Evolutionary conservation across 2,888 invertebrate genomes (phyloP).

Genomic region (Amiota communis): DNA sequence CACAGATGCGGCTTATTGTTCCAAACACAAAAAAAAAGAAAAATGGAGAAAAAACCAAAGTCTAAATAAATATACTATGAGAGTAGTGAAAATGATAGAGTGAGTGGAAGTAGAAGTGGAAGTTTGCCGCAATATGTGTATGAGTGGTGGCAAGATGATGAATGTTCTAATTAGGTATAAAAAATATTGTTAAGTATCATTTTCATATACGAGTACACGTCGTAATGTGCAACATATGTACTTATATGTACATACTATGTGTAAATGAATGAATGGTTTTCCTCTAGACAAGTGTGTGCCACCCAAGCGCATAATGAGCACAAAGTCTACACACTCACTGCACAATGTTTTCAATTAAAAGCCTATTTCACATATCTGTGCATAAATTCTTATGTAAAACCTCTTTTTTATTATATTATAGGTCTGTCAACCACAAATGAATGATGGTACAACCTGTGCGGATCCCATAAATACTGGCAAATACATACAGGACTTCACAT

Average conservation of each 20-base stretch:
- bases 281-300: not conserved
- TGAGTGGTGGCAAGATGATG: not conserved
- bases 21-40: not conserved
- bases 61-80: not conserved
- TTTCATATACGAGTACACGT: not conserved
- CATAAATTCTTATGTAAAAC: not conserved
- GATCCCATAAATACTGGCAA: slow-evolving; percentile 76
- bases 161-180: slow-evolving; percentile 16
- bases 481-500: slow-evolving; percentile 83
- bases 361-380: not conserved
- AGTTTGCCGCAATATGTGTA: not conserved
- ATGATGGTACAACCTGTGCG: slow-evolving; percentile 75
- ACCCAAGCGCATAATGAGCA: not conserved
- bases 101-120: not conserved
- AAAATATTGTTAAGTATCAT: not conserved
- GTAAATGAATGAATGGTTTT: too few species aligned
- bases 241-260: too few species aligned
- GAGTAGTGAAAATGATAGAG: not conserved
- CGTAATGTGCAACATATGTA: slow-evolving; percentile 19
- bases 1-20: slow-evolving; percentile 17
- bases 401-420: slow-evolving; percentile 50
- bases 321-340: not conserved
- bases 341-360: not conserved
- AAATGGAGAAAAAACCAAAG: not conserved
- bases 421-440: slow-evolving; percentile 85